Evolutionary conservation across 2,113 vertebrate genomes (phyloP).

Genomic region (Maccullochella peelii): DNA sequence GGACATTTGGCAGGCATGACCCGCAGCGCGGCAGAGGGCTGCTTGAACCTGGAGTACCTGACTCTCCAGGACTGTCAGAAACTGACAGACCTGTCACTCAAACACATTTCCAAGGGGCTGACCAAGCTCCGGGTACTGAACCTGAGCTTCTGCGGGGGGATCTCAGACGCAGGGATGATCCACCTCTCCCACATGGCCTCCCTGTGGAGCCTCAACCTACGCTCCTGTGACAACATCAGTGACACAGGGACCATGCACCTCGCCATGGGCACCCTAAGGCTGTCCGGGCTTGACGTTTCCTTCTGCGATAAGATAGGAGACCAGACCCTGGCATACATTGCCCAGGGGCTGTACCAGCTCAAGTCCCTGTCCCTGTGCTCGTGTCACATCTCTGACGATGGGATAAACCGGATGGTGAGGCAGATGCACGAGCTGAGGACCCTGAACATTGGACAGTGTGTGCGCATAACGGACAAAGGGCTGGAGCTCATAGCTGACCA

Average conservation of each 20-base stretch:
- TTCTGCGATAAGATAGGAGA: conserved; percentile 99
- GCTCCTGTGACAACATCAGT: conserved; percentile 98
- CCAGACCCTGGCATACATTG: conserved; percentile 97
- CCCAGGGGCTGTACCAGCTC: conserved; percentile 95
- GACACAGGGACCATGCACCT: conserved; percentile 98
- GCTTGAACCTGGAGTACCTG: conserved; percentile 95
- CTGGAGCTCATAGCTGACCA: conserved; percentile 98
- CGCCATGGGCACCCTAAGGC: conserved; percentile 96
- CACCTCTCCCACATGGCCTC: conserved; percentile 98
- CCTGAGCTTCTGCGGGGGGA: conserved; percentile 98
- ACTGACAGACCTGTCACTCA: conserved; percentile 96
- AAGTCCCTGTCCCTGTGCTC: conserved; percentile 97
- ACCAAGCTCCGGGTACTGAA: conserved; percentile 94
- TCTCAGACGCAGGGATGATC: conserved; percentile 98
- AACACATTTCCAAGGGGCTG: conserved; percentile 96
- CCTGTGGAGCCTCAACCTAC: conserved; percentile 95
- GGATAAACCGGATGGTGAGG: conserved; percentile 98
- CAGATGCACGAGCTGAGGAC: conserved; percentile 98
- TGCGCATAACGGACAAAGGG: conserved; percentile 98
- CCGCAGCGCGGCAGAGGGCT: conserved; percentile 95
- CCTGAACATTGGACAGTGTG: conserved; percentile 98
- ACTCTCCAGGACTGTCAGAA: conserved; percentile 99
- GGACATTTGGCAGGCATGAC: conserved; percentile 98
- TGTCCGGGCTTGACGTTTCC: conserved; percentile 94
- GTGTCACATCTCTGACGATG: conserved; percentile 97